These are phyloP conservation scores for Fulica atra DNA, from an alignment of 2,113 vertebrate genomes.

Conservation along the genomic window DNA sequence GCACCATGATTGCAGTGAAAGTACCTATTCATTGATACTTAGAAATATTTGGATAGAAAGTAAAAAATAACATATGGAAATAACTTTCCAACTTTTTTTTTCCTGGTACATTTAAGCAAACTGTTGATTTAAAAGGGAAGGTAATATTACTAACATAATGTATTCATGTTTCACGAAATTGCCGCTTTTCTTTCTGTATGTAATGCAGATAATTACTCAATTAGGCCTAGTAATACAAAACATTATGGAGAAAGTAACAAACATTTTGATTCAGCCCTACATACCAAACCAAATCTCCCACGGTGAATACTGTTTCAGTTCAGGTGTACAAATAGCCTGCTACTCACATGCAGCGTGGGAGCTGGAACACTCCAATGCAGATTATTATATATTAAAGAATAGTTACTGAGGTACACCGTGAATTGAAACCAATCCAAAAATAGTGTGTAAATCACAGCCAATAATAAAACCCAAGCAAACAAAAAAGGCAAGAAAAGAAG, in stretches of 20 bases:
- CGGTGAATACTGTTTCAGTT: background rate
- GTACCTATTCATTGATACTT: background rate
- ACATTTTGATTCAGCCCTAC: background rate
- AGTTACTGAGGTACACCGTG: background rate
- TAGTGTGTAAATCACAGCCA: background rate
- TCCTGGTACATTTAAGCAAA: background rate
- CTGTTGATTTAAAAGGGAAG: background rate
- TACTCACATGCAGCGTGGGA: background rate
- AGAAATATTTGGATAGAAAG: background rate
- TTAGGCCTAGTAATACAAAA: background rate
- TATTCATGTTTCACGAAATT: background rate
- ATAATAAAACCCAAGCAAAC: background rate
- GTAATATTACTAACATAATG: background rate
- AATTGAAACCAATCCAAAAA: background rate
- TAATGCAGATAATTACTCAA: background rate
- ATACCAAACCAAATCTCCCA: background rate
- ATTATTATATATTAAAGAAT: background rate
- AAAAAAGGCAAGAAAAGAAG: background rate
- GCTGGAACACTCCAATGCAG: background rate
- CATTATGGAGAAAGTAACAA: background rate
- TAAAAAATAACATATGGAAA: background rate
- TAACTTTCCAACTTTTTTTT: background rate
- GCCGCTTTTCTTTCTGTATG: background rate
- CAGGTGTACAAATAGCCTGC: background rate
- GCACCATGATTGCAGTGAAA: background rate